Evolutionary conservation across 1,140 invertebrate species (phyloP).

Genomic region (Brachionus calyciflorus): DNA sequence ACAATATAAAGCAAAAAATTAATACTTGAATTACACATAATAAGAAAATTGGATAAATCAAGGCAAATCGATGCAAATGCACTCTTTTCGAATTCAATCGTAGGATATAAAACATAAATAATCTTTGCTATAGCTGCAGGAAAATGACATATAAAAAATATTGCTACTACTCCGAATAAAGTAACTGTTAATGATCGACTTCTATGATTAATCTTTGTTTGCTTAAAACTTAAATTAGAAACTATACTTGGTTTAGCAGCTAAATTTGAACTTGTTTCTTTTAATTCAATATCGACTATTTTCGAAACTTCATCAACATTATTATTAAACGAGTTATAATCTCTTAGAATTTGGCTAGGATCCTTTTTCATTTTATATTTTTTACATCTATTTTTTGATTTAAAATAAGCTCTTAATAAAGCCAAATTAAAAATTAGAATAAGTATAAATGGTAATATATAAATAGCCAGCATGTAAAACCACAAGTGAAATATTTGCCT

Average conservation of each 20-base stretch:
- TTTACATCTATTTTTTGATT: slow-evolving; percentile 40
- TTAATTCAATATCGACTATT: background rate
- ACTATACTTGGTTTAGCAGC: background rate
- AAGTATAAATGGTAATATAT: slow-evolving; percentile 23
- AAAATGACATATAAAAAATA: slow-evolving; percentile 42
- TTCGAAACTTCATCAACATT: background rate
- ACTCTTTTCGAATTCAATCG: slow-evolving; percentile 23
- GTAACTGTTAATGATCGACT: background rate
- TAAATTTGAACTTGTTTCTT: background rate
- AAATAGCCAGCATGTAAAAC: slow-evolving; percentile 46
- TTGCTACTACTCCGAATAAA: slow-evolving; percentile 35
- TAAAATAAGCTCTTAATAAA: slow-evolving; percentile 10
- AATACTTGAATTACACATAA: slow-evolving; percentile 44
- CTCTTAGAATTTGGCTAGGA: slow-evolving; percentile 25
- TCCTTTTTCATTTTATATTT: slow-evolving; percentile 11
- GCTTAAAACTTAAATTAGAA: background rate
- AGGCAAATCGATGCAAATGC: slow-evolving; percentile 16
- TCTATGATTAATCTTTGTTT: background rate
- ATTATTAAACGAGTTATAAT: slow-evolving; percentile 30
- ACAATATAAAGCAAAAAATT: slow-evolving; percentile 45
- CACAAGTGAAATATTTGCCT: slow-evolving; percentile 42
- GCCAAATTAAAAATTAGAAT: slow-evolving; percentile 13
- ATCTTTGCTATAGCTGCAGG: slow-evolving; percentile 30
- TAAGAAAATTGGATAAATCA: slow-evolving; percentile 35
- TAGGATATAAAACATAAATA: slow-evolving; percentile 18